A percentile compares a stretch with the other conserved stretches of the same genome.
These are phyloP conservation scores for Drosophila demipolita DNA, from an alignment of 2,888 invertebrate genomes.

Conservation along the genomic window DNA sequence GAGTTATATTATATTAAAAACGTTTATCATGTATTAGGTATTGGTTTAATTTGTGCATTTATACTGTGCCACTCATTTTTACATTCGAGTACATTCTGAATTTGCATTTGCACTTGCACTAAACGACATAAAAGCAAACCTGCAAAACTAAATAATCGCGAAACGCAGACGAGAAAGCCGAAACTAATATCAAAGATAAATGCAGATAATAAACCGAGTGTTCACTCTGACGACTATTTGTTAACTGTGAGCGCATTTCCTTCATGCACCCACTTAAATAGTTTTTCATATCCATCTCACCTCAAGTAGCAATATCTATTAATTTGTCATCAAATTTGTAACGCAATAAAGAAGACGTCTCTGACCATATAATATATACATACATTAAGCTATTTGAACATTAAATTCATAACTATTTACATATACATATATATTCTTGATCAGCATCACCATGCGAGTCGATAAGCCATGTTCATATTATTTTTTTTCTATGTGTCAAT, in stretches of 20 bases:
- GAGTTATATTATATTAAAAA: not conserved
- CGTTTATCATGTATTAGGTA: not conserved
- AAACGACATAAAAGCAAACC: not conserved
- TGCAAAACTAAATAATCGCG: conserved; percentile 18
- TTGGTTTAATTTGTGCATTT: not conserved
- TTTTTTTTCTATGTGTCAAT: not conserved
- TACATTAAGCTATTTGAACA: not conserved
- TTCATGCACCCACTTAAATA: not conserved
- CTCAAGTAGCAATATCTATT: too few relatives aligned
- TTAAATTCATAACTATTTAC: not conserved
- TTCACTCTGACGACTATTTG: conserved; percentile 24
- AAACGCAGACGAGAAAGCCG: not conserved
- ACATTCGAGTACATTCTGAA: conserved; percentile 19
- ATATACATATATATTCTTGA: not conserved
- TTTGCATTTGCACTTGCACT: conserved; percentile 1
- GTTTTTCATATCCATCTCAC: not conserved
- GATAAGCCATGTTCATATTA: not conserved
- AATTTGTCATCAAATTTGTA: not conserved
- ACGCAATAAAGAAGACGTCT: not conserved
- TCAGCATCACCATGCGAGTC: not conserved
- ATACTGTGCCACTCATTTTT: conserved; percentile 1
- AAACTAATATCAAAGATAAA: not conserved
- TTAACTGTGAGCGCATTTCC: conserved; percentile 51
- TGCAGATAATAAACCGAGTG: conserved; percentile 26
- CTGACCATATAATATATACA: not conserved